Conservation (phyloP, 2,797 vertebrate genomes). For the Brachyalestes nurse region DNA sequence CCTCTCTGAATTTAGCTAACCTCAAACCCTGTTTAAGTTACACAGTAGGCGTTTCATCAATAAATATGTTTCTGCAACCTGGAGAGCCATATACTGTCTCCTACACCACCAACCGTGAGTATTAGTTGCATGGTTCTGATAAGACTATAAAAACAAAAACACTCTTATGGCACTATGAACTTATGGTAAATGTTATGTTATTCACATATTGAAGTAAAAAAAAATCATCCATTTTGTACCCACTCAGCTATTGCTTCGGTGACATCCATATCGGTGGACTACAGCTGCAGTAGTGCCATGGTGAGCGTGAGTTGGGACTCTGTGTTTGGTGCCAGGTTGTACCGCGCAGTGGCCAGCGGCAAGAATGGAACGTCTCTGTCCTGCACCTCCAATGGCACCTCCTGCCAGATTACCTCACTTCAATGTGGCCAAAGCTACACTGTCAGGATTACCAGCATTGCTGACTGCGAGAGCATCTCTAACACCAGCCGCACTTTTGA, state of each 20-base stretch:
- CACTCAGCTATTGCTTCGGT: conserved; percentile 70
- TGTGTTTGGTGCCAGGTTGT: conserved; percentile 70
- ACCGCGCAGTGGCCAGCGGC: conserved; percentile 67
- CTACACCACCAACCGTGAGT: conserved; percentile 76
- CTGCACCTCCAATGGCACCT: conserved; percentile 69
- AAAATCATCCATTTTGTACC: not conserved
- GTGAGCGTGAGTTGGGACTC: conserved; percentile 72
- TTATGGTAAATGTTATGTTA: not conserved
- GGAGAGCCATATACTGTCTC: conserved; percentile 70
- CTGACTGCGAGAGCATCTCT: conserved; percentile 70
- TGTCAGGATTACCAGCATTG: conserved; percentile 66
- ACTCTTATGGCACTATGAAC: not conserved
- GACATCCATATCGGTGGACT: conserved; percentile 61
- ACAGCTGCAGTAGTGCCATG: conserved; percentile 68
- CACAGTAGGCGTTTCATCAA: conserved; percentile 76
- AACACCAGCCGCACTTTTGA: conserved; percentile 63
- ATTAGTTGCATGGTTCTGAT: not conserved
- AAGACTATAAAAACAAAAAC: not conserved
- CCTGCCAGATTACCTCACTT: conserved; percentile 71
- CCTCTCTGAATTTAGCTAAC: conserved; percentile 60
- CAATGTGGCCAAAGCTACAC: conserved; percentile 74
- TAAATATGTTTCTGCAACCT: conserved; percentile 72
- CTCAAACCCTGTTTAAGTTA: conserved; percentile 79
- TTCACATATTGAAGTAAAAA: not conserved
- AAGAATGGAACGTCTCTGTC: conserved; percentile 57